These are phyloP conservation scores for Papilio polytes DNA, from an alignment of 1,140 invertebrate genomes.

Conservation along the genomic window DNA sequence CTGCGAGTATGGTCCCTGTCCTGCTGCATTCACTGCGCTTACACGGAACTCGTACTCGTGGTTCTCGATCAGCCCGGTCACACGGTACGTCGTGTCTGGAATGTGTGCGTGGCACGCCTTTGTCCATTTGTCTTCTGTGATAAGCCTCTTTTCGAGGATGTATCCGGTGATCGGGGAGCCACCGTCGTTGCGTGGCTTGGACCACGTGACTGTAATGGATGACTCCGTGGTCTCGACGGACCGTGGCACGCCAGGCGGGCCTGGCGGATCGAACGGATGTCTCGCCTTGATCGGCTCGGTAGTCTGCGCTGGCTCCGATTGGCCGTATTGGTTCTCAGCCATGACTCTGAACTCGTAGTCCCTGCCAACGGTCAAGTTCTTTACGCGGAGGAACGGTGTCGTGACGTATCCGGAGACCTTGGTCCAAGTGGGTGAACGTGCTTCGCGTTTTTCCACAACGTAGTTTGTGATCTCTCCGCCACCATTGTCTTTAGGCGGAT, in stretches of 20 bases:
- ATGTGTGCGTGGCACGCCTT: constrained; percentile 93
- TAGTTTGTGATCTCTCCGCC: constrained; percentile 98
- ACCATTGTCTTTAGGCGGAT: constrained; percentile 97
- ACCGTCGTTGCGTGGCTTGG: constrained; percentile 96
- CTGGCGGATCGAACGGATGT: constrained; percentile 98
- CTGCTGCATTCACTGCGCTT: constrained; percentile 97
- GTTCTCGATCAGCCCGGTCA: constrained; percentile 96
- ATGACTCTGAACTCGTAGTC: constrained; percentile 99
- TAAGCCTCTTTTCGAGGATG: constrained; percentile 95
- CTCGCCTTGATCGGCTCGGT: constrained; percentile 95
- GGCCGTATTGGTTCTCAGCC: constrained; percentile 98
- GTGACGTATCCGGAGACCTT: constrained; percentile 97
- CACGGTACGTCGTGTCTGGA: constrained; percentile 91
- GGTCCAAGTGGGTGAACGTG: constrained; percentile 91
- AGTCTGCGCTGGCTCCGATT: constrained; percentile 95
- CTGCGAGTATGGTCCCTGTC: constrained; percentile 95
- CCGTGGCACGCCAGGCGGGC: constrained; percentile 93
- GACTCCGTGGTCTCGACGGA: constrained; percentile 95
- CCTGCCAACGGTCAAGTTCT: constrained; percentile 95
- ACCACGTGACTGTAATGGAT: constrained; percentile 97
- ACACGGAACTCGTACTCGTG: constrained; percentile 99
- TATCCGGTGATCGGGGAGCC: constrained; percentile 96
- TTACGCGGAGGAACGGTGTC: constrained; percentile 93
- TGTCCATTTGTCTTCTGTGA: constrained; percentile 96
- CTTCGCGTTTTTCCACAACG: constrained; percentile 97